These are phyloP conservation scores for Ciconia maguari DNA, from an alignment of 2,113 vertebrate genomes.

Conservation along the genomic window DNA sequence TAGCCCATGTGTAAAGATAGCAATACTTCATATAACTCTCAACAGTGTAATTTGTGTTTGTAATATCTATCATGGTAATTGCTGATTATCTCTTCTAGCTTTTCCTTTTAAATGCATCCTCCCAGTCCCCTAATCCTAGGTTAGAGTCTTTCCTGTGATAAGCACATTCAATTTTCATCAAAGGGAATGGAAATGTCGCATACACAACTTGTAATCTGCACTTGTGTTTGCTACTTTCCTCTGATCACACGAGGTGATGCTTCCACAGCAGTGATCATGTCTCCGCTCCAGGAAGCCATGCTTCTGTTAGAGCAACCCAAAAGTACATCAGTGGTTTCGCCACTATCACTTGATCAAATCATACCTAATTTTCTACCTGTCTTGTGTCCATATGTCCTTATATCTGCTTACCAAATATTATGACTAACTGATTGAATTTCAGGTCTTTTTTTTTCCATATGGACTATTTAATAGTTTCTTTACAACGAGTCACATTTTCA, in stretches of 20 bases:
- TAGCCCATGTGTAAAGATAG: background rate
- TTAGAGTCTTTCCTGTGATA: background rate
- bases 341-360: background rate
- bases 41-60: background rate
- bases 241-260: background rate
- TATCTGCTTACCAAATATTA: background rate
- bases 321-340: background rate
- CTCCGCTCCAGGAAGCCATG: background rate
- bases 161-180: constrained; percentile 11
- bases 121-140: background rate
- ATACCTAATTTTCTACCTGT: background rate
- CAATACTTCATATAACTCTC: background rate
- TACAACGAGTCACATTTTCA: background rate
- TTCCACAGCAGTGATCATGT: background rate
- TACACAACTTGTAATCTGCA: background rate
- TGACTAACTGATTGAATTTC: background rate
- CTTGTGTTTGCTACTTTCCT: background rate
- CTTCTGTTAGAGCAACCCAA: background rate
- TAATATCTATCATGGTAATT: background rate
- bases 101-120: background rate
- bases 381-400: background rate
- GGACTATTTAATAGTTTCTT: background rate
- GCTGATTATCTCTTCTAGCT: background rate
- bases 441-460: background rate
- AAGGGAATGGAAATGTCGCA: background rate